A percentile compares a stretch with the other conserved stretches of the same genome.
phyloP scores from a whole-genome alignment of 2,113 vertebrate genomes.

The Suncus etruscus region DNA sequence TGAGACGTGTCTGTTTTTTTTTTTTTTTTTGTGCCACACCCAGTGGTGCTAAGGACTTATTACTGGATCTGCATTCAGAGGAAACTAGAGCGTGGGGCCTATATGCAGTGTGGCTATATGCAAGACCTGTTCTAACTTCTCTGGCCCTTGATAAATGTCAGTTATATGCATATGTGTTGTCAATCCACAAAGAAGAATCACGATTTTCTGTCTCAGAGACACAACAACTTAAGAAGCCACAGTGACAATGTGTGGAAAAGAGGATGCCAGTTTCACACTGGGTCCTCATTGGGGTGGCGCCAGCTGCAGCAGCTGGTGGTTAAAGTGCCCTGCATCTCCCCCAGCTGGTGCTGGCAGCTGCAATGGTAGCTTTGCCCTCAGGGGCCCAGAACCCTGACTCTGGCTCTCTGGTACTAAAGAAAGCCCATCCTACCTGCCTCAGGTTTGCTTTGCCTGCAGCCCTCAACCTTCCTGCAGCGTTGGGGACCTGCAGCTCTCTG shows the following conservation, averaged over 20 bases:
- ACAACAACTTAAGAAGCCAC: neutral
- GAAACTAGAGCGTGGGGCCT: too few relatives aligned
- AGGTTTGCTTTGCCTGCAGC: neutral
- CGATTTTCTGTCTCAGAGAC: neutral
- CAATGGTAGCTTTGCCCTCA: neutral
- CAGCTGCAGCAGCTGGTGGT: conserved; percentile 17
- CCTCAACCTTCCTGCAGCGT: neutral
- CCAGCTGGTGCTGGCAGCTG: neutral
- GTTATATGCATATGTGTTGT: neutral
- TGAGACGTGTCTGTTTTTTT: too few relatives aligned
- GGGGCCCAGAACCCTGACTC: neutral
- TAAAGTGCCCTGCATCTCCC: neutral
- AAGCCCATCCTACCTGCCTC: neutral
- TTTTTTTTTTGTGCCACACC: too few relatives aligned
- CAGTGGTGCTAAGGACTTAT: too few relatives aligned
- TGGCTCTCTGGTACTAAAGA: neutral
- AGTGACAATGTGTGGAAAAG: neutral
- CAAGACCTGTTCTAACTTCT: too few relatives aligned
- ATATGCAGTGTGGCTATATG: too few relatives aligned
- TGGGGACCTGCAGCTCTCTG: neutral
- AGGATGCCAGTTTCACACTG: neutral
- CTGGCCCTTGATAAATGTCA: neutral
- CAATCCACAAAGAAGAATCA: neutral
- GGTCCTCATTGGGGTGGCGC: neutral
- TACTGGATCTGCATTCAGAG: too few relatives aligned